phyloP scores from a whole-genome alignment of 2,113 vertebrate species.

The Peromyscus polionotus region DNA sequence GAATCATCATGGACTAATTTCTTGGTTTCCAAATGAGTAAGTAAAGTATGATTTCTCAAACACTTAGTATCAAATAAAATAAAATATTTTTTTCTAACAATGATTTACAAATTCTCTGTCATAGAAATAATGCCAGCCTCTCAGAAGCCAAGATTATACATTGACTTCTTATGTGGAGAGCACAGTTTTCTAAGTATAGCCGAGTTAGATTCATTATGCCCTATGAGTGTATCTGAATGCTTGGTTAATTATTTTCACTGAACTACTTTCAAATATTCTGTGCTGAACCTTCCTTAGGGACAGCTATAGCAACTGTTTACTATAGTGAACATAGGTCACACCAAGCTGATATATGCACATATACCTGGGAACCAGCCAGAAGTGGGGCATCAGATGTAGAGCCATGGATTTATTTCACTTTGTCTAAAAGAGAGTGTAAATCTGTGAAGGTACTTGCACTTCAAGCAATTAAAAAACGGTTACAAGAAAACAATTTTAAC shows the following conservation, averaged over 20 bases:
- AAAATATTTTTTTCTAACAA: not conserved
- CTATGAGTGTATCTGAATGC: not conserved
- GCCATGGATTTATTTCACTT: not conserved
- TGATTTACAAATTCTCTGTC: not conserved
- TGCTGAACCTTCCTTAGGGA: conserved; percentile 3
- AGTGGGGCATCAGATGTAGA: not conserved
- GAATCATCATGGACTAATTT: not conserved
- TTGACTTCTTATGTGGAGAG: not conserved
- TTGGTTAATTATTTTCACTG: not conserved
- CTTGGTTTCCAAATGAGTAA: not conserved
- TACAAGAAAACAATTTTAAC: conserved; percentile 68
- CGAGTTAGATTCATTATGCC: not conserved
- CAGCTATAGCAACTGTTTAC: not conserved
- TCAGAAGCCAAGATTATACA: not conserved
- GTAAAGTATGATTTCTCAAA: not conserved
- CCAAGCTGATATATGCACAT: not conserved
- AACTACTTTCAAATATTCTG: not conserved
- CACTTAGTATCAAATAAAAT: not conserved
- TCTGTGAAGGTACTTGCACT: conserved; percentile 21
- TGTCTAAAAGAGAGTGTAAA: conserved; percentile 46
- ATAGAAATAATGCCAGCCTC: not conserved
- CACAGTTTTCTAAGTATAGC: not conserved
- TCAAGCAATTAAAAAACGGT: conserved; percentile 54
- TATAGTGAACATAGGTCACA: not conserved
- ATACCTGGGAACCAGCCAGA: not conserved